phyloP scores from a whole-genome alignment of 2,113 vertebrate species.

The Irena cyanogastra region DNA sequence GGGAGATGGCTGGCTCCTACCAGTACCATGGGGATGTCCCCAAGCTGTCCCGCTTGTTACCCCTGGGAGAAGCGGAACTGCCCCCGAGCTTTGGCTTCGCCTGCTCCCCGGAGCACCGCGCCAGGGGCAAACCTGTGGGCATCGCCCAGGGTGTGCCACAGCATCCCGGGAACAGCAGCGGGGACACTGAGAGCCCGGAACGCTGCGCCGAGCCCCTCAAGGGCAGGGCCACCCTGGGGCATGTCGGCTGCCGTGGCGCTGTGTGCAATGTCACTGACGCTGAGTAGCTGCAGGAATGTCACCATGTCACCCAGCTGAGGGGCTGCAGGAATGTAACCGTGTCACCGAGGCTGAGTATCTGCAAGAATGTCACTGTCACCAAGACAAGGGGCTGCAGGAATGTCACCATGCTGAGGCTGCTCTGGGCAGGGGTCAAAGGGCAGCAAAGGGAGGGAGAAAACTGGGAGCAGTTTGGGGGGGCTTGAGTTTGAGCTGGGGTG shows the following conservation, averaged over 20 bases:
- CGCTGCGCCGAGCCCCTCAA: slow-evolving; percentile 57
- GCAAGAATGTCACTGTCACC: background rate
- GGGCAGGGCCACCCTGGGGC: slow-evolving; percentile 39
- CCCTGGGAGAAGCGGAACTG: slow-evolving; percentile 51
- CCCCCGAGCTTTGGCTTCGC: slow-evolving; percentile 18
- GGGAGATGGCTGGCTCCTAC: slow-evolving; percentile 45
- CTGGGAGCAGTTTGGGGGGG: background rate
- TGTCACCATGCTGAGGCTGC: background rate
- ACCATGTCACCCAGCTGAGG: background rate
- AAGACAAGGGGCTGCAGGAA: background rate
- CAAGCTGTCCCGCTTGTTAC: slow-evolving; percentile 25
- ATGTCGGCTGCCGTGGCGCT: slow-evolving; percentile 25
- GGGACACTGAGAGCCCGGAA: background rate
- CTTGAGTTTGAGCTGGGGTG: slow-evolving; percentile 2
- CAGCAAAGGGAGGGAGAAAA: background rate
- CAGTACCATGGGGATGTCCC: slow-evolving; percentile 12
- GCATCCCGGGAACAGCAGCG: background rate
- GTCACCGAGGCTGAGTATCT: background rate
- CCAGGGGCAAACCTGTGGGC: slow-evolving; percentile 64
- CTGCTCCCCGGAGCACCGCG: slow-evolving; percentile 39
- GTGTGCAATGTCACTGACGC: background rate
- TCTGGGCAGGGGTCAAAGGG: background rate
- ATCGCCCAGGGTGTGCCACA: slow-evolving; percentile 71
- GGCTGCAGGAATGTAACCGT: background rate
- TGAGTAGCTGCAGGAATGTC: slow-evolving; percentile 25